A percentile compares a stretch with the other conserved stretches of the same genome.
Evolutionary conservation across 2,797 vertebrate genomes (phyloP).

Genomic region (Lacerta agilis): DNA sequence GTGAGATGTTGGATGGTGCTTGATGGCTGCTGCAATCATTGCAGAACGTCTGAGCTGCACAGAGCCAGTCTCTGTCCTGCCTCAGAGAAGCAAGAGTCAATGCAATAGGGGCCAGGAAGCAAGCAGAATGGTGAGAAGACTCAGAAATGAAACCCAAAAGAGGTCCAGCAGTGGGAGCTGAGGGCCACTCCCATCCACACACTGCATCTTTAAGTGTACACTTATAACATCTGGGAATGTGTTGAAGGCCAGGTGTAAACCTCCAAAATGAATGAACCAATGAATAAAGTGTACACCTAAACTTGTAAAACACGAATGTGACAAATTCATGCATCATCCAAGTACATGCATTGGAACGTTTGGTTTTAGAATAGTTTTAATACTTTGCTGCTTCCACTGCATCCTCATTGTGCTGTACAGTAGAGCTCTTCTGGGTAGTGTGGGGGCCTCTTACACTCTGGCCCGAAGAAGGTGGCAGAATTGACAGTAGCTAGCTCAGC

Average conservation of each 20-base stretch:
- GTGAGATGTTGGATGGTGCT: not conserved
- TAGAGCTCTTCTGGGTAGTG: too few species aligned
- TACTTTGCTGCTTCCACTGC: too few species aligned
- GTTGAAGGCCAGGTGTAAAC: not conserved
- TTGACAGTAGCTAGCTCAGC: too few species aligned
- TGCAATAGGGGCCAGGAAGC: not conserved
- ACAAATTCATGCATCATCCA: not conserved
- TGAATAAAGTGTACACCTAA: not conserved
- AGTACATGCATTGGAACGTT: not conserved
- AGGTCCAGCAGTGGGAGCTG: not conserved
- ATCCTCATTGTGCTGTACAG: too few species aligned
- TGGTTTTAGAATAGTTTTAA: too few species aligned
- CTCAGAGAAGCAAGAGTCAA: slow-evolving; percentile 1
- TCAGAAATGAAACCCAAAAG: not conserved
- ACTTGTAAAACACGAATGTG: not conserved
- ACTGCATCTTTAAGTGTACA: not conserved
- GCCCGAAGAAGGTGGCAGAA: too few species aligned
- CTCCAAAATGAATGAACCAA: not conserved
- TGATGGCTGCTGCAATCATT: slow-evolving; percentile 17
- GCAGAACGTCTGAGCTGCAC: slow-evolving; percentile 8
- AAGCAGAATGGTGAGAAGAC: not conserved
- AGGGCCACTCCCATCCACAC: not conserved
- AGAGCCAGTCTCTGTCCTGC: not conserved
- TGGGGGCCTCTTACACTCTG: too few species aligned
- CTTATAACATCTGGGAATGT: not conserved